Conservation (phyloP, 2,797 vertebrate genomes). For the Ammospiza maritima region DNA sequence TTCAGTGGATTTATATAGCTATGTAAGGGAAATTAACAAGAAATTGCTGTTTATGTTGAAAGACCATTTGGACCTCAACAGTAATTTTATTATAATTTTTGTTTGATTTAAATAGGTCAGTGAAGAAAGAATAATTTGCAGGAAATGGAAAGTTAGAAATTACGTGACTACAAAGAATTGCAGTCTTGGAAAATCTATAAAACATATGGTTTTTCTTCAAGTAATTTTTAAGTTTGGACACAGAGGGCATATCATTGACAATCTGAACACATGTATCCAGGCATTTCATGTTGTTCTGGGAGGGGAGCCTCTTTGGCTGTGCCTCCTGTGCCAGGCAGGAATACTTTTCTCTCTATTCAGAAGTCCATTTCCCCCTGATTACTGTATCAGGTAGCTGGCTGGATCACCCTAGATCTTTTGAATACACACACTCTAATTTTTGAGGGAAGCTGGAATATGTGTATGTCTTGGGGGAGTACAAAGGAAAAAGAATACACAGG, state of each 20-base stretch:
- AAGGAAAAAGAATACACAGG: background rate
- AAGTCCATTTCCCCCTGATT: background rate
- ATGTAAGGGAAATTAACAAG: background rate
- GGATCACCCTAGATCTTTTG: background rate
- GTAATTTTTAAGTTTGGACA: background rate
- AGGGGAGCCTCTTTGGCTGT: background rate
- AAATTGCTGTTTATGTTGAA: background rate
- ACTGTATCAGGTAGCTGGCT: background rate
- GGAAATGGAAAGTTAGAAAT: background rate
- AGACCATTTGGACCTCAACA: background rate
- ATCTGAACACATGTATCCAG: background rate
- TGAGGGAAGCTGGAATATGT: background rate
- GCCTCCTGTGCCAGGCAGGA: background rate
- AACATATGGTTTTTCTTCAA: background rate
- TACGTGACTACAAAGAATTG: background rate
- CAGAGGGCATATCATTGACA: background rate
- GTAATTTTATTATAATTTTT: background rate
- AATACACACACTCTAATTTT: background rate
- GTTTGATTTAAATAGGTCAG: background rate
- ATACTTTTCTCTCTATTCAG: background rate
- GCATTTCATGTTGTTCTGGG: accelerated
- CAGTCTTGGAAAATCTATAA: background rate
- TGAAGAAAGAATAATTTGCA: background rate
- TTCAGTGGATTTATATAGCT: background rate
- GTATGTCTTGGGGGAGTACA: background rate